phyloP scores from a whole-genome alignment of 2,888 invertebrate genomes.

The Parapristionchus giblindavisi region DNA sequence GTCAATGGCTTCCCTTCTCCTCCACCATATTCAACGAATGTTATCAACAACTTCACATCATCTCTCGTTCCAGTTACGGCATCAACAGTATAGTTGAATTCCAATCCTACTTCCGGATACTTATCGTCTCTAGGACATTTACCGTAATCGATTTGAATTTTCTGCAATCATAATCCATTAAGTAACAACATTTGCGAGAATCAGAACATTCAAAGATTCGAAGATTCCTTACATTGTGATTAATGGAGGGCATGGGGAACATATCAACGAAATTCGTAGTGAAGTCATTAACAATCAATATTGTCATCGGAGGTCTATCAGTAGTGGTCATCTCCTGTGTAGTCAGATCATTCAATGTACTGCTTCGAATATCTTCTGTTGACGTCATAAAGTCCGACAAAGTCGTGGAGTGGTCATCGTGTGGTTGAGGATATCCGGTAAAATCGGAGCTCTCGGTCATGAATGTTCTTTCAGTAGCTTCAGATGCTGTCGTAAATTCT shows the following conservation, averaged over 20 bases:
- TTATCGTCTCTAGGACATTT: neutral
- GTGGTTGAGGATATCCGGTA: too few species aligned
- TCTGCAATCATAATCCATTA: neutral
- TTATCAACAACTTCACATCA: neutral
- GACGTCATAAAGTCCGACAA: too few species aligned
- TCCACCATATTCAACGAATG: neutral
- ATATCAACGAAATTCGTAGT: neutral
- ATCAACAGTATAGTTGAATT: constrained; percentile 7
- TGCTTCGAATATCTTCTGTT: too few species aligned
- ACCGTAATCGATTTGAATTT: neutral
- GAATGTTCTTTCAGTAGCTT: too few species aligned
- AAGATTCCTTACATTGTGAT: neutral
- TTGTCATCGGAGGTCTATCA: neutral
- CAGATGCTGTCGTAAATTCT: too few species aligned
- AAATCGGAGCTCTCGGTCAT: too few species aligned
- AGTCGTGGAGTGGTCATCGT: too few species aligned
- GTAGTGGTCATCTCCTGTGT: too few species aligned
- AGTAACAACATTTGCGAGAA: too few species aligned
- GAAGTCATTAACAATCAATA: constrained; percentile 13
- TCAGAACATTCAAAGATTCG: neutral
- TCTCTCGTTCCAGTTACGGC: neutral
- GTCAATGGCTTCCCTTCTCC: too few species aligned
- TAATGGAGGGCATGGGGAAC: too few species aligned
- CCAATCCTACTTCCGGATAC: neutral
- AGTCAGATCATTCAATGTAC: too few species aligned